Conservation (phyloP, 2,797 vertebrate species). For the Platyrinchus mystaceus region DNA sequence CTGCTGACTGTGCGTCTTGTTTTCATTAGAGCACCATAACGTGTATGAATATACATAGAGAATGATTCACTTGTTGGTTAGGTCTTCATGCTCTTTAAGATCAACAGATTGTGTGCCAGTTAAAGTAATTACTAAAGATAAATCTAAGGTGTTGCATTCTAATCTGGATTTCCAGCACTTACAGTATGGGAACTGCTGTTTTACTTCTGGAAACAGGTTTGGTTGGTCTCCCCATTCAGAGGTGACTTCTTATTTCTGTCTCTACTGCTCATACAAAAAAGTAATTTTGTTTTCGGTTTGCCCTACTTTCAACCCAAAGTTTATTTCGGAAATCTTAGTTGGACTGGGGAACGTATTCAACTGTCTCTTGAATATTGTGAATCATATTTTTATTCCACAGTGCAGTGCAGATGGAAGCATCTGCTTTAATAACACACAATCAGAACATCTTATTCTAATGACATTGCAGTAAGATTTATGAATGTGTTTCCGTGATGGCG, state of each 20-base stretch:
- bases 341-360: background rate
- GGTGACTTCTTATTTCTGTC: background rate
- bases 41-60: background rate
- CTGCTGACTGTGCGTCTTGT: background rate
- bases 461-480: conserved; percentile 6
- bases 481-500: background rate
- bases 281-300: background rate
- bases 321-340: background rate
- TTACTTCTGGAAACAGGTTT: background rate
- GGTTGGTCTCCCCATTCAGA: background rate
- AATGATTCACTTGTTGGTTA: background rate
- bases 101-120: background rate
- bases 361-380: background rate
- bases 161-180: background rate
- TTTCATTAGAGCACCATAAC: background rate
- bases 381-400: background rate
- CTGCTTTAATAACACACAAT: conserved; percentile 9
- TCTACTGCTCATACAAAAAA: background rate
- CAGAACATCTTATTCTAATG: background rate
- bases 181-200: background rate
- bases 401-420: background rate
- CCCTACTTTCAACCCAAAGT: background rate
- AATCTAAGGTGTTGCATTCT: background rate
- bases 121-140: background rate
- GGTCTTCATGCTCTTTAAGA: background rate